phyloP scores from a whole-genome alignment of 2,113 vertebrate species.

The Pachyramphus minor region DNA sequence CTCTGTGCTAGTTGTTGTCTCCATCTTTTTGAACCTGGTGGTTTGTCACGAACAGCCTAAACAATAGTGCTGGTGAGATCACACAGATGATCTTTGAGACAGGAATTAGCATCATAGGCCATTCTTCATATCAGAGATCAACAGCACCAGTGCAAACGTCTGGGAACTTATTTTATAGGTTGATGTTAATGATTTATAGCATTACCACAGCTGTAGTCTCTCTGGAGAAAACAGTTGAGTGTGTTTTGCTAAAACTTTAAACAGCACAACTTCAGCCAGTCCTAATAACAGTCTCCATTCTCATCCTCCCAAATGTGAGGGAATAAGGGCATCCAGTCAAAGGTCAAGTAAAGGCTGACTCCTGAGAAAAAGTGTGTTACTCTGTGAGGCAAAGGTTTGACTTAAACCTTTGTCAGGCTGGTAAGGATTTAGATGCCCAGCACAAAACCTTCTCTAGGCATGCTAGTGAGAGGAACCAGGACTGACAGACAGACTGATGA shows the following conservation, averaged over 20 bases:
- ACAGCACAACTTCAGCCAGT: neutral
- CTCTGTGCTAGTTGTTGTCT: neutral
- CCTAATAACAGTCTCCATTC: neutral
- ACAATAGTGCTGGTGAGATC: neutral
- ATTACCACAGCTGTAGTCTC: neutral
- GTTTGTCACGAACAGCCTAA: neutral
- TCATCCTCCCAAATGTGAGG: neutral
- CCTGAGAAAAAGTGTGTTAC: neutral
- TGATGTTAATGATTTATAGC: constrained; percentile 26
- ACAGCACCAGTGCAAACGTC: neutral
- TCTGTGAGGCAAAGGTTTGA: neutral
- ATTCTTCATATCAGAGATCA: neutral
- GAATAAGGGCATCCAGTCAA: neutral
- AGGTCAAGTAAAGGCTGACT: neutral
- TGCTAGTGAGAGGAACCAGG: neutral
- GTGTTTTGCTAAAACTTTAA: constrained; percentile 33
- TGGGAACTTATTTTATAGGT: neutral
- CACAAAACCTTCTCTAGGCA: neutral
- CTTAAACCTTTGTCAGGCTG: neutral
- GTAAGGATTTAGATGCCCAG: neutral
- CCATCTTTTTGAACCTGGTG: neutral
- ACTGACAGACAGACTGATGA: neutral
- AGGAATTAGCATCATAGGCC: neutral
- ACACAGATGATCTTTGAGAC: neutral
- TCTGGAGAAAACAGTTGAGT: neutral